Base-by-base conservation (phyloP, 2,888 invertebrate genomes). In the Melangyna quadrimaculata region DNA sequence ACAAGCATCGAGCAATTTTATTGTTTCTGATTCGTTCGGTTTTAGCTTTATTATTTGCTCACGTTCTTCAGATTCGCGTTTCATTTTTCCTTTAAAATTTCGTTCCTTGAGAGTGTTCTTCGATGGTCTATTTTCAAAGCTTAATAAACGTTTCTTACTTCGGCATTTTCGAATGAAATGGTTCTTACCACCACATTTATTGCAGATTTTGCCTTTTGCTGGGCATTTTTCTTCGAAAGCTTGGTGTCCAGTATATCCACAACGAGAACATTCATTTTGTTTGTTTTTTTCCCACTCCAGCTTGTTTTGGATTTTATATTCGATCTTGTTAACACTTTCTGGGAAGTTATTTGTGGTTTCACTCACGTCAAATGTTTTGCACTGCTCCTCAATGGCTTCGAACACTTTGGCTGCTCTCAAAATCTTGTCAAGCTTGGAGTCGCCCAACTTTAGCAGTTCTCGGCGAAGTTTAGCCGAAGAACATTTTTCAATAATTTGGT, bases 111-210 rank as follows among this genome's bases (percentile, higher is more conserved):
- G 10, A 17, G 17, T 10, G 17, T 19, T 17, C 19, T 27, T 29
- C 19, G 10, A 7, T 17, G 32, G 3, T 37, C 4, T 37, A 14
- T 37, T 37, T 37, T 37, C 37, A 14, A 37, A 37, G 37, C 37
- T 14, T 0, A 14, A 14, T 37, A 32, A 32, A 1, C 55, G 57
- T 17, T 32, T 55, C 9, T 55, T 59, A 8, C 35, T 59, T 1
- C 37, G 51, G 24, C 48, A 61, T 51, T 78, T 69, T 12, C 78
- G 37, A 45, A 53, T 63, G 37, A 71, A 78, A 67, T 78, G 61
- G 24, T 78, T 27, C 40, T 55, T 69, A 37, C 78, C 78, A 19
- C 78, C 71, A 40, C 71, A 78, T 48, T 78, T 78, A 45, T 51
- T 65, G 19, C 59, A 78, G 2, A 43, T 9, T n/a, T 78, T 78